Evolutionary conservation across 2,113 vertebrate species (phyloP).

Genomic region (Megalops atlanticus): DNA sequence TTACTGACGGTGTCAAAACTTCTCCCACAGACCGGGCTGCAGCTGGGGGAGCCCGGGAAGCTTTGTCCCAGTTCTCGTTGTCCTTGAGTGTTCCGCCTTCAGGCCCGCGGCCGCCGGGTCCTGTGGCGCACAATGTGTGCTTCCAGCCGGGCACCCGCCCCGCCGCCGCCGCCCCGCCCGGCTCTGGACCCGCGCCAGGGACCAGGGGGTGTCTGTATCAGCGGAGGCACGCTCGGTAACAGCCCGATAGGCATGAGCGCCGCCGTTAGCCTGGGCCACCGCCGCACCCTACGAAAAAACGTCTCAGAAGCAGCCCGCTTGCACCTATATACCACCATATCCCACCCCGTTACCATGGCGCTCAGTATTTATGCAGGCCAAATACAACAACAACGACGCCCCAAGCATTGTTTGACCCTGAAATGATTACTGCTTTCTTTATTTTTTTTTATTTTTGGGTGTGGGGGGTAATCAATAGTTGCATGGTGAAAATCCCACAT

Average conservation of each 20-base stretch:
- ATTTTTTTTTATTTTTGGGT: neutral
- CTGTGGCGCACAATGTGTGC: conserved; percentile 74
- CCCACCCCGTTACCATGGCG: neutral
- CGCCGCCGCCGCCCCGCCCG: conserved; percentile 54
- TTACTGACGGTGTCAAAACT: neutral
- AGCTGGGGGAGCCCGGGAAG: conserved; percentile 63
- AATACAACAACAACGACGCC: neutral
- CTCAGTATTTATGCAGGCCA: neutral
- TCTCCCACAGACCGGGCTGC: conserved; percentile 46
- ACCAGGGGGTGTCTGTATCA: conserved; percentile 61
- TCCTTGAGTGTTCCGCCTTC: conserved; percentile 72
- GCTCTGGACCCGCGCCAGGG: conserved; percentile 74
- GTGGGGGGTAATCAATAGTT: neutral
- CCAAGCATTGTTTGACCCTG: neutral
- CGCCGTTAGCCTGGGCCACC: conserved; percentile 37
- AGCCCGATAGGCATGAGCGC: conserved; percentile 21
- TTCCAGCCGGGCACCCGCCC: conserved; percentile 65
- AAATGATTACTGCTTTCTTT: too few species aligned
- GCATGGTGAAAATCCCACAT: too few species aligned
- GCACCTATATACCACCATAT: too few species aligned
- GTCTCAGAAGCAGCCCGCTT: conserved; percentile 32
- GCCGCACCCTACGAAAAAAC: conserved; percentile 43
- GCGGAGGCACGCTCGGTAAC: conserved; percentile 20
- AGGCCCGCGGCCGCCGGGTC: conserved; percentile 69
- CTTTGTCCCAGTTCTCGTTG: conserved; percentile 75